Evolutionary conservation across 2,113 vertebrate genomes (phyloP), one percentile per base, ranked within the genome.

Genomic region (Neomonachus schauinslandi): DNA sequence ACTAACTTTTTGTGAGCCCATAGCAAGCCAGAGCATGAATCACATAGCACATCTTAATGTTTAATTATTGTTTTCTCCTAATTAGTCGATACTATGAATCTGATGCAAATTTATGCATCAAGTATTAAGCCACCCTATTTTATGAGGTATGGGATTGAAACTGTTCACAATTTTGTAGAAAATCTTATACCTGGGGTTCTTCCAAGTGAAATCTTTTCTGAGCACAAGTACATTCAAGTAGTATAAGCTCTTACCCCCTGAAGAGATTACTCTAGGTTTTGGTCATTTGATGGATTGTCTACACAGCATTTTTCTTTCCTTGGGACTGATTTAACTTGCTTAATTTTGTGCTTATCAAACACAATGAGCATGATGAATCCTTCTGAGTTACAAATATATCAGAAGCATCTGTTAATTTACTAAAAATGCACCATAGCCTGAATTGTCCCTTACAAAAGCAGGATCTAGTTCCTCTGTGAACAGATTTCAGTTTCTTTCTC

Each of bases 331-430:
- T 95, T 89, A 89, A 93, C 72, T 91, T 72, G 72, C 69, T 91
- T 94, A 95, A 91, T 92, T 97, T 94, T 59, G 65, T 61, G 39
- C 79, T 94, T 96, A 85, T 97, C 81, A 93, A 89, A 91, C 72
- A 91, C 72, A 95, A 33, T 82, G 91, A 83, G 69, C 46, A 91
- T 61, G 51, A 89, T 87, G 67, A 97, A 67, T 76, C 72, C 80
- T 91, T 94, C 69, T 83, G 82, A 91, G 39, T 84, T 97, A 61
- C 49, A 87, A 82, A 93, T 94, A 91, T 95, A 95, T 95, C 53
- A 76, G 55, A 98, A 92, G 97, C 91, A 93, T 94, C 96, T 97
- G 91, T 42, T 97, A 71, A 79, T 86, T 69, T 97, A 82, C 67
- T 87, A 97, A 96, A 95, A 93, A 61, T 42, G 86, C 15, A 82